These are phyloP conservation scores for Prietella phreatophila DNA, from an alignment of 2,113 vertebrate species.

Conservation along the genomic window DNA sequence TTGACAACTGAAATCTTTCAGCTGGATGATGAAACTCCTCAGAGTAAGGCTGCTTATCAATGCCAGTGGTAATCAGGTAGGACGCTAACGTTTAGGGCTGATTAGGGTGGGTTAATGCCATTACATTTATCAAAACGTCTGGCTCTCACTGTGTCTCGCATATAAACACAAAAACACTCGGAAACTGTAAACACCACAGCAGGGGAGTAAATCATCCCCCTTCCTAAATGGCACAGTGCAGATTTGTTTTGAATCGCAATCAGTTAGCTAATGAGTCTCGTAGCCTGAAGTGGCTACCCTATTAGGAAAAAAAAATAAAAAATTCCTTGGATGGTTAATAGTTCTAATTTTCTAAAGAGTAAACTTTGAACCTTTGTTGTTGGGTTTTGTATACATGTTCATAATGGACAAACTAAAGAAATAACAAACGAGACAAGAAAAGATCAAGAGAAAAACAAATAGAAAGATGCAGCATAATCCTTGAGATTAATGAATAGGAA, in stretches of 20 bases:
- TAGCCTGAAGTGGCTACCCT: background rate
- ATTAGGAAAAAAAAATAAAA: background rate
- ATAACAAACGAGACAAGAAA: background rate
- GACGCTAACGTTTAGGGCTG: slow-evolving; percentile 18
- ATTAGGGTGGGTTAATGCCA: slow-evolving; percentile 20
- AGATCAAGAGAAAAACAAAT: background rate
- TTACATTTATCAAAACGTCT: slow-evolving; percentile 18
- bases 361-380: background rate
- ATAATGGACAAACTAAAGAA: background rate
- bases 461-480: background rate
- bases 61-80: slow-evolving; percentile 8
- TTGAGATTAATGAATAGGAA: background rate
- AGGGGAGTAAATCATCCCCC: slow-evolving; percentile 12
- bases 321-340: background rate
- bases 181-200: slow-evolving; percentile 20
- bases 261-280: slow-evolving; percentile 10
- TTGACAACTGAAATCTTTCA: background rate
- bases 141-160: background rate
- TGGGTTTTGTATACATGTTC: background rate
- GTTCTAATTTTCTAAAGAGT: background rate
- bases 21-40: slow-evolving; percentile 7
- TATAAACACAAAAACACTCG: slow-evolving; percentile 21
- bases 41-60: slow-evolving; percentile 3
- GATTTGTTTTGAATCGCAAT: slow-evolving; percentile 11
- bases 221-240: background rate